Evolutionary conservation across 2,888 invertebrate genomes (phyloP).

Genomic region (Plutella xylostella): DNA sequence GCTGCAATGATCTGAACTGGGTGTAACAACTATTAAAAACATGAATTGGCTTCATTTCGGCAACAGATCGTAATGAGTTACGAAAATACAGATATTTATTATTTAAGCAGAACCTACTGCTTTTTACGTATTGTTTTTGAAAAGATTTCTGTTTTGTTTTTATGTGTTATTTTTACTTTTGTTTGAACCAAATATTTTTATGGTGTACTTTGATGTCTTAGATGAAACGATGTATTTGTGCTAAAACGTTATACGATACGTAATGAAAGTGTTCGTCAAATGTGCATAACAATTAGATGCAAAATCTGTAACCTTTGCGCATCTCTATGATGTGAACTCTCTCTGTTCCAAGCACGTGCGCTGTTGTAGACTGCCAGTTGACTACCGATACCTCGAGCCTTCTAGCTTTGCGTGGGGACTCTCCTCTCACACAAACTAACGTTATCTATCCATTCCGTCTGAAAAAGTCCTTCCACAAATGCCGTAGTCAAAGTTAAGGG

Average conservation of each 20-base stretch:
- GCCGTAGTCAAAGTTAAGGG: neutral
- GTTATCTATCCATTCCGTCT: neutral
- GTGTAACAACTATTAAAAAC: conserved; percentile 42
- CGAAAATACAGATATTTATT: conserved; percentile 3
- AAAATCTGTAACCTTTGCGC: conserved; percentile 44
- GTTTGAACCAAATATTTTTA: conserved; percentile 20
- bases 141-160: conserved; percentile 42
- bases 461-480: neutral
- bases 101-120: conserved; percentile 1
- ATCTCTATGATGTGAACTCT: conserved; percentile 43
- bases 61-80: conserved; percentile 65
- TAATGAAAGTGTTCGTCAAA: conserved; percentile 60
- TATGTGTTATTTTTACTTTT: conserved; percentile 48
- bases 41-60: conserved; percentile 65
- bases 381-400: neutral
- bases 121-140: conserved; percentile 26
- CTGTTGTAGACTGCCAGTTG: conserved; percentile 41
- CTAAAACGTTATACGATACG: conserved; percentile 69
- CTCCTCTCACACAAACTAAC: neutral
- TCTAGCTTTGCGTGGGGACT: neutral
- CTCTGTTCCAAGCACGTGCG: conserved; percentile 48
- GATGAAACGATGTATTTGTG: conserved; percentile 53
- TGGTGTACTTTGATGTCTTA: conserved; percentile 24
- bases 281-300: conserved; percentile 59
- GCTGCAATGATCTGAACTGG: conserved; percentile 58